Percentiles rank a stretch among this genome's conserved stretches.
These are phyloP conservation scores for Rhopalosiphum padi DNA, from an alignment of 1,140 invertebrate species.

Conservation along the genomic window DNA sequence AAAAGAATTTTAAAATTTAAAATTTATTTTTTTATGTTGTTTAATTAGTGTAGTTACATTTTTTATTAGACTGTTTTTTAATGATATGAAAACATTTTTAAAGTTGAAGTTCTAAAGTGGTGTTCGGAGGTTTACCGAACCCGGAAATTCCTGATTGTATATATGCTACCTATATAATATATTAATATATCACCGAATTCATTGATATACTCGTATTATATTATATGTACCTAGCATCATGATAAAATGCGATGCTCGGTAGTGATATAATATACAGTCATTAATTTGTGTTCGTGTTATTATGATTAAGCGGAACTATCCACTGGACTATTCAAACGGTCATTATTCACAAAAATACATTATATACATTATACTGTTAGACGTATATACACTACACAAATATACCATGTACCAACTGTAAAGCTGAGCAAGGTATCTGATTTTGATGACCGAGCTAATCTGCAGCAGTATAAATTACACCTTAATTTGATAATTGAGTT, in stretches of 20 bases:
- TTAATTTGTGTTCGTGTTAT: background rate
- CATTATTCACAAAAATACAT: background rate
- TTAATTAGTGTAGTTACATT: background rate
- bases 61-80: too few relatives aligned
- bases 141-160: too few relatives aligned
- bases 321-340: background rate
- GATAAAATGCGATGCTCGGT: background rate
- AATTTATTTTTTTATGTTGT: background rate
- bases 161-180: too few relatives aligned
- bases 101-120: too few relatives aligned
- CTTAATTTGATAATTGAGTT: background rate
- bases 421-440: background rate
- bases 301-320: background rate
- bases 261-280: background rate
- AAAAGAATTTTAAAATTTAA: background rate
- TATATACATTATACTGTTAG: too few relatives aligned
- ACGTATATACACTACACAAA: too few relatives aligned
- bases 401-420: background rate
- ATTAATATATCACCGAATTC: too few relatives aligned
- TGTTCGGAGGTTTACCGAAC: too few relatives aligned
- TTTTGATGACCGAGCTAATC: background rate
- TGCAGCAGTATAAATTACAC: background rate
- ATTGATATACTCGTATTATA: too few relatives aligned
- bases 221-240: too few relatives aligned
- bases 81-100: too few relatives aligned